Evolutionary conservation across 2,888 invertebrate genomes (phyloP), one percentile per base, ranked within the genome.

Genomic region (Mechanitis mazaeus): DNA sequence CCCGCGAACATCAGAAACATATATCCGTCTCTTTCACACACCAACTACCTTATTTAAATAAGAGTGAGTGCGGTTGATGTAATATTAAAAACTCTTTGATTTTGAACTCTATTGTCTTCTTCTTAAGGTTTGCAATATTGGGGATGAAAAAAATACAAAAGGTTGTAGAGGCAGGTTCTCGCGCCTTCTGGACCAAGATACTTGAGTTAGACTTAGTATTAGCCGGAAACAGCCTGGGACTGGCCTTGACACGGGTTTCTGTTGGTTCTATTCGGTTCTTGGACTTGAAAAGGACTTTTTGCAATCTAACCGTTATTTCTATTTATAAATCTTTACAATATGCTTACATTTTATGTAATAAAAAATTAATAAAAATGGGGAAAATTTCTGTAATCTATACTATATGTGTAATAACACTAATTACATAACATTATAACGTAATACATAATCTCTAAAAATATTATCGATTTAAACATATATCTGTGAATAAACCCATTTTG

Each of bases 21-120:
- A 71, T 66, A 62, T 63, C 73, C 70, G 66, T 83, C 86, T 74
- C 81, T 71, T 75, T 86, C 82, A 64, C 81, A 77, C 87, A 75
- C 76, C 72, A 80, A 85, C 87, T 88, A 86, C 87, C 87, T 88
- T 87, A 89, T 89, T 89, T 89, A 89, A 89, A 89, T 89, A 87
- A 85, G 81, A 84, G 78, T 87, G 82, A 80, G 78, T 76, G 76
- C 77, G 77, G 79, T 78, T 79, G 78, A 79, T 75, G 72, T 50
- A 71, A 61, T 63, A 59, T 33, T 61, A 59, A 56, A 60, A 67
- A 66, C 58, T 60, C 54, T 65, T 66, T 61, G 68, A 85, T 68
- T 78, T 74, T 81, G 63, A 68, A 71, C 76, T 71, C 70, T 85
- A 77, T 69, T 2, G 3, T 0, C n/a, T 57, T 50, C 28, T 65